Percentiles rank a stretch among this genome's conserved stretches.
phyloP scores from a whole-genome alignment of 1,140 invertebrate species.

The Micrasema minimum region DNA sequence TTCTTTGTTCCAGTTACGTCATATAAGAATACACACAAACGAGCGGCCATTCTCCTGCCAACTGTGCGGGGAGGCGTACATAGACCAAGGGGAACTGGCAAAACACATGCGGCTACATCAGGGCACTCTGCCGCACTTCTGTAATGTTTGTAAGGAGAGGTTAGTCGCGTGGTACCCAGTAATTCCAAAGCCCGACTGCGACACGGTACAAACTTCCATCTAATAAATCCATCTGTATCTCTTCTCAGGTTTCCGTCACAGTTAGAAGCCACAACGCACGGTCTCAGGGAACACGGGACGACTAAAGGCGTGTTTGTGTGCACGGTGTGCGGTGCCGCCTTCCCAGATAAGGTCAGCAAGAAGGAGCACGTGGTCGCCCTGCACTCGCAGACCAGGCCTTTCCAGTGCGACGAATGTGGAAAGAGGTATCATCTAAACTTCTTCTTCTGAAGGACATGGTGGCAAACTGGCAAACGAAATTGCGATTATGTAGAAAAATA shows the following conservation, averaged over 20 bases:
- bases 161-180: too few species aligned
- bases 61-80: conserved; percentile 55
- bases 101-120: conserved; percentile 34
- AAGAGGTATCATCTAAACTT: conserved; percentile 25
- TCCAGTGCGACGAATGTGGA: conserved; percentile 24
- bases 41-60: conserved; percentile 54
- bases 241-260: conserved; percentile 9
- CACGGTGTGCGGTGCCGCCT: conserved; percentile 19
- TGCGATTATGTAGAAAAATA: too few species aligned
- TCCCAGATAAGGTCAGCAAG: conserved; percentile 7
- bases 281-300: conserved; percentile 6
- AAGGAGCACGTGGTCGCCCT: conserved; percentile 13
- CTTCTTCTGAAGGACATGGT: too few species aligned
- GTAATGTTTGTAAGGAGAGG: conserved; percentile 41
- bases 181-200: too few species aligned
- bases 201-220: too few species aligned
- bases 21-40: conserved; percentile 66
- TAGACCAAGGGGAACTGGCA: conserved; percentile 42
- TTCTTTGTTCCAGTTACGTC: conserved; percentile 19
- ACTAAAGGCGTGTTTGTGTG: conserved; percentile 3
- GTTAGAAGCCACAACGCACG: conserved; percentile 4
- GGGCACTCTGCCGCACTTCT: conserved; percentile 29
- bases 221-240: not conserved
- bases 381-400: conserved; percentile 28
- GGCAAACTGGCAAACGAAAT: too few species aligned